A percentile compares a stretch with the other conserved stretches of the same genome.
These are phyloP conservation scores for Hermatobates lingyangjiaoensis DNA, from an alignment of 1,140 invertebrate genomes.

Conservation along the genomic window DNA sequence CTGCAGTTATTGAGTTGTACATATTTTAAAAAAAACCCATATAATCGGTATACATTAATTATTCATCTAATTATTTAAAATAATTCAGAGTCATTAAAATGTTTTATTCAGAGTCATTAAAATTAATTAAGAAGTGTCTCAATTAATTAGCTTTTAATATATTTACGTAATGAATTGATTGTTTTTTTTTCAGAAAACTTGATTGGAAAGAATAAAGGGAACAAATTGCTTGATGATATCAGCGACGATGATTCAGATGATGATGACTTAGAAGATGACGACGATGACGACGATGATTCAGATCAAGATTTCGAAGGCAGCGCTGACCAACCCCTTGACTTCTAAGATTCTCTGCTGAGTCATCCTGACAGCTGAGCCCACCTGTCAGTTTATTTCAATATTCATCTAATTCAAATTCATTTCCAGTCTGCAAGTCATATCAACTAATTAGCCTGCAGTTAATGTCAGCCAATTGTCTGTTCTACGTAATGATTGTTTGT, in stretches of 20 bases:
- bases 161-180: background rate
- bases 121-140: background rate
- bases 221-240: slow-evolving; percentile 28
- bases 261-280: slow-evolving; percentile 23
- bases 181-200: background rate
- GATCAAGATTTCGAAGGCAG: slow-evolving; percentile 52
- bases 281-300: slow-evolving; percentile 47
- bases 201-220: slow-evolving; percentile 2
- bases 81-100: background rate
- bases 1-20: background rate
- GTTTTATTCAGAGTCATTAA: background rate
- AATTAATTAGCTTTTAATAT: background rate
- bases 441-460: too few relatives aligned
- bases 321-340: slow-evolving; percentile 55
- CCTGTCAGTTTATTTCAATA: too few relatives aligned
- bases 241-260: slow-evolving; percentile 21
- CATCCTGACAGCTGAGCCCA: background rate
- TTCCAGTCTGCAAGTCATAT: too few relatives aligned
- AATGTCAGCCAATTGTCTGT: too few relatives aligned
- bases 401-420: too few relatives aligned
- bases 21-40: background rate
- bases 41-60: background rate
- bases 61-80: background rate
- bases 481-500: too few relatives aligned
- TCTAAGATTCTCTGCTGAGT: slow-evolving; percentile 30